Conservation (phyloP, 2,888 invertebrate genomes). For the Phyllotreta striolata region DNA sequence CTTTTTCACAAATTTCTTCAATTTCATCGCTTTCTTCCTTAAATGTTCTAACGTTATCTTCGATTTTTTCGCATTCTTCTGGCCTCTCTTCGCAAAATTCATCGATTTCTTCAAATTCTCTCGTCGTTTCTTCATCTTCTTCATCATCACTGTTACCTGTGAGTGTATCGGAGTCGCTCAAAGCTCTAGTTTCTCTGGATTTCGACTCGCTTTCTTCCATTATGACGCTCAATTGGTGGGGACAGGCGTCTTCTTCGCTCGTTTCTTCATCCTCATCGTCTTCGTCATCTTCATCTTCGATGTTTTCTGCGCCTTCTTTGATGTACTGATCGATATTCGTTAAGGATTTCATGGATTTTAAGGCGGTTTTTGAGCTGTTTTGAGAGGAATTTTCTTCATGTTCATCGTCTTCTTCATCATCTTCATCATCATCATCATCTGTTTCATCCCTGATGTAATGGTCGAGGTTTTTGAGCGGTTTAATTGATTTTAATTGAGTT, state of each 20-base stretch:
- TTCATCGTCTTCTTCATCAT: constrained; percentile 38
- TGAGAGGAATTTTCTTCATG: constrained; percentile 29
- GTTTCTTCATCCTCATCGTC: constrained; percentile 22
- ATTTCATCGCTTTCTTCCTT: neutral
- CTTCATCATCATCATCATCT: neutral
- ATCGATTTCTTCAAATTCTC: constrained; percentile 35
- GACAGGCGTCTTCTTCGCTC: constrained; percentile 51
- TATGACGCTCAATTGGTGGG: constrained; percentile 67
- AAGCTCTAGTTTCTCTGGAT: constrained; percentile 54
- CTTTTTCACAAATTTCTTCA: constrained; percentile 28
- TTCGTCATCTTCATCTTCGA: constrained; percentile 43
- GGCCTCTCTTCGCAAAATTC: neutral
- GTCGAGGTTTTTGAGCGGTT: constrained; percentile 52
- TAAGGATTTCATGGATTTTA: constrained; percentile 65
- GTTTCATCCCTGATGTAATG: constrained; percentile 38
- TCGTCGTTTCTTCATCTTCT: constrained; percentile 53
- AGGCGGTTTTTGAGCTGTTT: constrained; percentile 37
- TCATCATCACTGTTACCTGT: constrained; percentile 54
- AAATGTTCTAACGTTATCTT: constrained; percentile 13
- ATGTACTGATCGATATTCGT: constrained; percentile 57
- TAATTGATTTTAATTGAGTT: constrained; percentile 54
- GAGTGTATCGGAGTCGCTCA: constrained; percentile 53
- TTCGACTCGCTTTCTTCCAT: constrained; percentile 67
- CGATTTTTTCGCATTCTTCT: constrained; percentile 12
- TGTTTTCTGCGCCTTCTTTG: constrained; percentile 20